Base-by-base conservation (phyloP, 2,888 invertebrate species). In the Corythucha ciliata region DNA sequence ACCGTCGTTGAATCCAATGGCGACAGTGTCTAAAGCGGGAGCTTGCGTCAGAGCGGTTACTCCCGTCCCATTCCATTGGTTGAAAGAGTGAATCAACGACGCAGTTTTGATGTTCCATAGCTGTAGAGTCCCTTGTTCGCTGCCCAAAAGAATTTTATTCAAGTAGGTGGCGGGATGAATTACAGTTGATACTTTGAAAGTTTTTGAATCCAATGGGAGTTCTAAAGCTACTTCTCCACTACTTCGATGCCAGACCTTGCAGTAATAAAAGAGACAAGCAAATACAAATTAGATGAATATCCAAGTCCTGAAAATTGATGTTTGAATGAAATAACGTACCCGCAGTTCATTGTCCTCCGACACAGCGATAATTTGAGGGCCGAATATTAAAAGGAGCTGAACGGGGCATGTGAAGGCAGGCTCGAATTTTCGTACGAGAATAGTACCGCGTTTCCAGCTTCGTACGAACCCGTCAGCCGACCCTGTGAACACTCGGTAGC, bases 141-240 rank as follows among this genome's bases (percentile, higher is more conserved):
- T 90, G 1, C 87, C 94, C 33, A 96, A 70, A 24, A 96, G 67
- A 54, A 97, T 77, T 67, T 98, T 98, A 66, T 98, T 97, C 14
- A 93, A 69, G 67, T 97, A 98, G 0, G 96, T 91, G 21, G 79
- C 81, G 0, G 97, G 98, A 73, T 98, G 98, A 51, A 85, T 72
- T n/a, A 94, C 58, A 0, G 87, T 74, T 0, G 85, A 81, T 25
- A 96, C 79, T 61, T 78, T 73, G 65, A 96, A 96, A n/a, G 71
- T 69, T 0, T 74, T 68, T 12, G 74, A 72, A 50, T 77, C 74
- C 62, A 88, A 87, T 6, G 72, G 74, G 2, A 87, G 67, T 63
- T 86, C 83, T 22, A 81, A 65, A 59, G 79, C 75, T 32, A 80
- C 66, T 53, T 79, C 75, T 69, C 85, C 83, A 0, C 78, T 74